These are phyloP conservation scores for Linhomoeus sp. DNA, from an alignment of 2,888 invertebrate species.

Conservation along the genomic window DNA sequence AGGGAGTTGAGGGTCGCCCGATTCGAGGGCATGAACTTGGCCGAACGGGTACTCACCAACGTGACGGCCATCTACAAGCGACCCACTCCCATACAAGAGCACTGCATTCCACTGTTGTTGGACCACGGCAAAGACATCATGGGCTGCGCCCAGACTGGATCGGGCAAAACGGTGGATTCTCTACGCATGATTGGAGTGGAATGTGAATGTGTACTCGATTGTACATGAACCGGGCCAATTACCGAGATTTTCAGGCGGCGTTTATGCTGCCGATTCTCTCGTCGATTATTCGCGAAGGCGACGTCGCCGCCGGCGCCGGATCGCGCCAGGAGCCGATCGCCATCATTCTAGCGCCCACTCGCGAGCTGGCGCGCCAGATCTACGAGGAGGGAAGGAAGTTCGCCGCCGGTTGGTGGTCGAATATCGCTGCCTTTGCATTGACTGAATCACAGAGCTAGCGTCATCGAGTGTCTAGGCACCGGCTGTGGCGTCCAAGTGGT, in stretches of 20 bases:
- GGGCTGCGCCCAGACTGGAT: slow-evolving; percentile 95
- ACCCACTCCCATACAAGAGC: slow-evolving; percentile 85
- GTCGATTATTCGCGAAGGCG: slow-evolving; percentile 24
- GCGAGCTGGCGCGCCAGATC: slow-evolving; percentile 71
- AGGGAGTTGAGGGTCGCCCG: no score
- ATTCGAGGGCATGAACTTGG: slow-evolving; percentile 53
- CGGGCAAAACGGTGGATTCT: slow-evolving; percentile 75
- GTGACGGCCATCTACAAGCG: slow-evolving; percentile 54
- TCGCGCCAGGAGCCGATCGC: slow-evolving; percentile 49
- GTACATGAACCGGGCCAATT: no score
- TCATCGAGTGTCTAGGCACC: no score
- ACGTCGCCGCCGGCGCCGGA: background rate
- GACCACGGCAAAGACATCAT: slow-evolving; percentile 66
- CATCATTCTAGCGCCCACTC: slow-evolving; percentile 65
- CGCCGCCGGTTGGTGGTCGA: no score
- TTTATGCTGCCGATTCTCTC: slow-evolving; percentile 71
- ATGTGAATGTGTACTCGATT: no score
- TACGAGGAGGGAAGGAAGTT: slow-evolving; percentile 63
- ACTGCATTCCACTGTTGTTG: slow-evolving; percentile 62
- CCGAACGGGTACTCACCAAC: slow-evolving; percentile 49
- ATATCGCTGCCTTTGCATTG: no score
- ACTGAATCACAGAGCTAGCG: no score
- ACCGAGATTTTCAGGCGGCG: slow-evolving; percentile 70
- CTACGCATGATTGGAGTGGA: no score
- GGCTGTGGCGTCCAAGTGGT: no score